Evolutionary conservation across 2,888 invertebrate species (phyloP), one percentile per base, ranked within the genome.

Genomic region (Crossocerus cetratus): DNA sequence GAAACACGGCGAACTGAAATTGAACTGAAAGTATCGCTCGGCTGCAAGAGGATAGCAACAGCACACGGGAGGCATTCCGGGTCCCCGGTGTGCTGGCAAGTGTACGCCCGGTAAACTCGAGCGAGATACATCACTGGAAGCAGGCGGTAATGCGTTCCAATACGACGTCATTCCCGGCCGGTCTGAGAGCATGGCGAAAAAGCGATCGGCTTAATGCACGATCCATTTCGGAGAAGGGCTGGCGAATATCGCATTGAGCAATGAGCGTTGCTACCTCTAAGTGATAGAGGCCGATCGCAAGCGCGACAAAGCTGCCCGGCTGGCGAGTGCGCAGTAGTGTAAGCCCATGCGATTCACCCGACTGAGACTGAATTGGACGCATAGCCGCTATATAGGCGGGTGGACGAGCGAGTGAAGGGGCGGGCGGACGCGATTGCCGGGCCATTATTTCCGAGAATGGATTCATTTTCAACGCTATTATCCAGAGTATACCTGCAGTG

Each of bases 381-480:
- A 58, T 70, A 61, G 63, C 73, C n/a, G n/a, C n/a, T n/a, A 67
- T 63, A 59, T 62, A 42, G 44, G 16, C 16, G 53, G 54, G 11
- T 14, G 21, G 43, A 64, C 32, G 32, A 21, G 16, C 18, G 32
- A 44, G 42, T 3, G 58, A 11, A 16, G 0, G 32, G 32, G 56
- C 16, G 45, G 44, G 63, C 44, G 66, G 49, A 62, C 64, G 69
- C 66, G 56, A 49, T 68, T 63, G 42, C 66, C 32, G 32, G 49
- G 69, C 77, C 75, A 80, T 82, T 81, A 82, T 80, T 84, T 81
- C 83, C 78, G 72, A 81, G 82, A 83, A 85, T 81, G 77, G 78
- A 80, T 83, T 84, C 85, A 85, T 85, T 85, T 86, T 84, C 86
- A 82, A 83, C 84, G 81, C 83, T 76, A 82, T 84, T 83, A 81